These are phyloP conservation scores for Pseudopleuronectes americanus DNA, from an alignment of 2,797 vertebrate species.

Conservation along the genomic window DNA sequence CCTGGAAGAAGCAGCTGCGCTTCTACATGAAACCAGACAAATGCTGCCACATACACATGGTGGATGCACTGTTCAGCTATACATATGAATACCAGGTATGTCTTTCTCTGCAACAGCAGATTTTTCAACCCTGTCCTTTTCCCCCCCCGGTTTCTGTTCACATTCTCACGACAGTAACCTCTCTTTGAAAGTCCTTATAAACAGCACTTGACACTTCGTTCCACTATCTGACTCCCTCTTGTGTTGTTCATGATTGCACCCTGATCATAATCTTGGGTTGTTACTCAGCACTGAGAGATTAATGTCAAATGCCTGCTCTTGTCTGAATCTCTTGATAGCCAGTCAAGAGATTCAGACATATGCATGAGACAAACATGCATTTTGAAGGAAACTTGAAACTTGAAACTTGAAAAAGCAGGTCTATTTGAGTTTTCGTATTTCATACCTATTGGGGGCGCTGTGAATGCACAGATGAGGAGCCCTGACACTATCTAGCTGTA, in stretches of 20 bases:
- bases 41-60: conserved; percentile 91
- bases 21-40: conserved; percentile 91
- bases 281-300: conserved; percentile 33
- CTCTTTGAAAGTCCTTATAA: neutral
- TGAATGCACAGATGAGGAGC: conserved; percentile 46
- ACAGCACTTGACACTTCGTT: conserved; percentile 25
- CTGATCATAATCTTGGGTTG: conserved; percentile 29
- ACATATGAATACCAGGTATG: conserved; percentile 97
- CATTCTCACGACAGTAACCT: conserved; percentile 8
- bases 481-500: neutral
- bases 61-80: conserved; percentile 94
- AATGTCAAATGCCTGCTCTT: conserved; percentile 34
- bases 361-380: no score
- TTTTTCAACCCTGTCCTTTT: neutral
- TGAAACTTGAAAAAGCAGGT: neutral
- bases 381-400: no score
- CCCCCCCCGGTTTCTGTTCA: conserved; percentile 7
- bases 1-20: conserved; percentile 94
- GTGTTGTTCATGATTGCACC: conserved; percentile 13
- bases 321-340: conserved; percentile 44
- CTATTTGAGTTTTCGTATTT: neutral
- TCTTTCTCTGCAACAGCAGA: neutral
- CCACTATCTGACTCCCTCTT: conserved; percentile 12
- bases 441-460: conserved; percentile 71
- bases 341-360: no score